These are phyloP conservation scores for Channa maculata DNA, from an alignment of 2,113 vertebrate species.

Conservation along the genomic window DNA sequence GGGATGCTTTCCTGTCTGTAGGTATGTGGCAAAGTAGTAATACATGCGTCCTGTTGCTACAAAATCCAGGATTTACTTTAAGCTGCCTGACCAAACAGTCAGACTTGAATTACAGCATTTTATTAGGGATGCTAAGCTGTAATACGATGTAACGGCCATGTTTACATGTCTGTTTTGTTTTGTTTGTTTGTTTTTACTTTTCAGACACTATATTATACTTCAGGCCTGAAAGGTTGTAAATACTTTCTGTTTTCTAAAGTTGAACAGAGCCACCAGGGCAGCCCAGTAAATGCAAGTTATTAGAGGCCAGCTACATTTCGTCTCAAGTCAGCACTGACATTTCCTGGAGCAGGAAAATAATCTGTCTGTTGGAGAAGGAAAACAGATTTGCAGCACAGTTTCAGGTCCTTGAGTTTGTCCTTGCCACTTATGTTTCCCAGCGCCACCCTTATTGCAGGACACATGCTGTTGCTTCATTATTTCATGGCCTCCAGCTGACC, in stretches of 20 bases:
- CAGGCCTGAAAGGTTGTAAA: neutral
- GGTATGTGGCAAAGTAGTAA: constrained; percentile 38
- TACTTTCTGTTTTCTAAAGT: neutral
- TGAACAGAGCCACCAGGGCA: constrained; percentile 18
- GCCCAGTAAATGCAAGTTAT: constrained; percentile 21
- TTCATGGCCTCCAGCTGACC: constrained; percentile 43
- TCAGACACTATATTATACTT: neutral
- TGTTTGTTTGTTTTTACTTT: neutral
- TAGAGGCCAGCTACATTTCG: constrained; percentile 30
- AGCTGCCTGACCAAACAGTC: constrained; percentile 23
- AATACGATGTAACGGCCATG: constrained; percentile 18
- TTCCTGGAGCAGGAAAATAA: constrained; percentile 68
- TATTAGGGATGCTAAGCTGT: constrained; percentile 36
- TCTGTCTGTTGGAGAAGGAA: constrained; percentile 50
- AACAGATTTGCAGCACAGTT: constrained; percentile 51
- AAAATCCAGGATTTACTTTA: constrained; percentile 46
- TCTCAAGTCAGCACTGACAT: constrained; percentile 53
- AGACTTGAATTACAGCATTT: constrained; percentile 43
- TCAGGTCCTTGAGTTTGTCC: constrained; percentile 46
- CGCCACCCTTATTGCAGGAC: constrained; percentile 12
- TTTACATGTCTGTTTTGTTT: neutral
- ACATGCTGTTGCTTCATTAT: constrained; percentile 36
- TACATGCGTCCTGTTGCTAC: constrained; percentile 42
- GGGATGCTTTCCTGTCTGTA: neutral
- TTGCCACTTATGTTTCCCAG: constrained; percentile 42